Base-by-base conservation (phyloP, 2,888 invertebrate species). In the Trichacis sp. region DNA sequence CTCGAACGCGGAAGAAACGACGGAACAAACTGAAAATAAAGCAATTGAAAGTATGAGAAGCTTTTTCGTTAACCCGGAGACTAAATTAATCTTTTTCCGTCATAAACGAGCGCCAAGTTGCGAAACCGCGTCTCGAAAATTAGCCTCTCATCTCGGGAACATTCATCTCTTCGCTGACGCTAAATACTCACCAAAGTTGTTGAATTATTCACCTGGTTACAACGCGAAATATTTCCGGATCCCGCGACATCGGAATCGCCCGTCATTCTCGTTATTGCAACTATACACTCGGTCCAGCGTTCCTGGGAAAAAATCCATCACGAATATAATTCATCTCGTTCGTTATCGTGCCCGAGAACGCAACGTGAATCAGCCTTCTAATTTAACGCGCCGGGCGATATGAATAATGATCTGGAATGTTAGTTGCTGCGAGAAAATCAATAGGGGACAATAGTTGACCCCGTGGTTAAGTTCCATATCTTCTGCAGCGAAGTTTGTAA, bases 381-480 rank as follows among this genome's bases (percentile, higher is more conserved):
- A 42, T 54, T 49, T 43, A 42, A 46, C 46, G 24, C 46, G 54
- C 46, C 48, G 52, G 49, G 42, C 42, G 55, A 63, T 68, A 64
- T 62, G 66, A 69, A 66, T 69, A 66, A 66, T 65, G 64, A 63
- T 54, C 49, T 60, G 57, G 55, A 50, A 55, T 50, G 54, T 45
- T 36, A 56, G 55, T 38, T 49, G 43, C 55, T 47, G 59, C 64
- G 60, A 45, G 64, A 61, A 61, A 66, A 69, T 69, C 69, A 64
- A 69, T 69, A 66, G 61, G 51, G 64, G 61, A 69, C 69, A 69
- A 66, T 69, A 58, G 66, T 53, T 66, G 63, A 63, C 66, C 64
- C 54, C 48, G 50, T 48, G 48, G 55, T 63, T 63, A 46, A 51
- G 65, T 69, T 51, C 60, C 53, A 65, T n/a, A n/a, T 57, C 59